Conservation (phyloP, 2,888 invertebrate species). For the Venusia cambrica region DNA sequence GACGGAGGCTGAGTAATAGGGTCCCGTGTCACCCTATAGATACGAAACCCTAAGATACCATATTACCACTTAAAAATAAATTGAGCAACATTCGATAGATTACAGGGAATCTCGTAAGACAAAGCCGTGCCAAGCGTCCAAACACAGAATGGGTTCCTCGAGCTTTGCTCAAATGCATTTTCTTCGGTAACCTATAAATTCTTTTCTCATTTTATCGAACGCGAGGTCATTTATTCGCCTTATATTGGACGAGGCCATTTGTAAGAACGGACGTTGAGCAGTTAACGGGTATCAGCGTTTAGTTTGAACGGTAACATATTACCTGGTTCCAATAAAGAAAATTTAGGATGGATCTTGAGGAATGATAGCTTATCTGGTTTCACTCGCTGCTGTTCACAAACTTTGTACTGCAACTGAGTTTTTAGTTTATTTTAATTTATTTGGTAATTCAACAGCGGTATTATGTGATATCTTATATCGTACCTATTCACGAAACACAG, state of each 20-base stretch:
- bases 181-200: constrained; percentile 54
- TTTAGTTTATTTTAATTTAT: no score
- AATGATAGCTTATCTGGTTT: not conserved
- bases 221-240: constrained; percentile 63
- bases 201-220: constrained; percentile 59
- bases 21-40: no score
- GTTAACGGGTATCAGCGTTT: constrained; percentile 17
- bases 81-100: constrained; percentile 6
- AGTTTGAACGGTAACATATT: constrained; percentile 14
- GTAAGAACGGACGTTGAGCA: constrained; percentile 15
- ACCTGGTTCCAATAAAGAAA: constrained; percentile 9
- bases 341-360: constrained; percentile 9
- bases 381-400: no score
- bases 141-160: constrained; percentile 17
- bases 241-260: constrained; percentile 54
- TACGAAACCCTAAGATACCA: no score
- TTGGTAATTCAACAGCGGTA: no score
- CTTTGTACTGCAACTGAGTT: no score
- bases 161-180: constrained; percentile 48
- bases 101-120: constrained; percentile 11
- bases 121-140: constrained; percentile 17
- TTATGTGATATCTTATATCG: no score
- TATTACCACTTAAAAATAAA: no score
- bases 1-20: no score
- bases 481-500: no score